These are phyloP conservation scores for Brachyopa scutellaris DNA, from an alignment of 2,888 invertebrate genomes.

Conservation along the genomic window DNA sequence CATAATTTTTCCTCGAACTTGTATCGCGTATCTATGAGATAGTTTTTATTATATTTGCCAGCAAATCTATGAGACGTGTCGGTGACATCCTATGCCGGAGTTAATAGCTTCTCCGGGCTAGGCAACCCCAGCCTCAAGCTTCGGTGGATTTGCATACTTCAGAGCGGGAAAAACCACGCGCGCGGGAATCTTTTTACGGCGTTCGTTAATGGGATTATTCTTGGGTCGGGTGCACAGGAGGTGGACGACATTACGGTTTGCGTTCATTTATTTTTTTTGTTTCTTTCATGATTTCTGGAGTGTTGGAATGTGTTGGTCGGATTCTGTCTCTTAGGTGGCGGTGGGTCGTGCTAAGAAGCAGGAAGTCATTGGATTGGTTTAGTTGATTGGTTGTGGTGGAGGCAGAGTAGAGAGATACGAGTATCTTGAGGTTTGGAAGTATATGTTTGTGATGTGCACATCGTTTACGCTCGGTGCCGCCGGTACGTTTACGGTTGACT, in stretches of 20 bases:
- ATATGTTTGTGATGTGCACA: constrained; percentile 36
- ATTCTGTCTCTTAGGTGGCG: constrained; percentile 17
- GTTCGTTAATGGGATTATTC: constrained; percentile 38
- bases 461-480: constrained; percentile 36
- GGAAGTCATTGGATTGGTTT: constrained; percentile 55
- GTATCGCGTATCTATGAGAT: constrained; percentile 6
- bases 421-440: constrained; percentile 2
- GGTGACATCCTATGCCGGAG: constrained; percentile 32
- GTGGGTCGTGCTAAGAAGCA: constrained; percentile 42
- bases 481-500: constrained; percentile 52
- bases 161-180: constrained; percentile 8
- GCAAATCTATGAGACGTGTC: constrained; percentile 2
- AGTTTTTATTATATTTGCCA: constrained; percentile 27
- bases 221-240: not conserved
- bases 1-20: constrained; percentile 51
- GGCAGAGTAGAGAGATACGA: not conserved
- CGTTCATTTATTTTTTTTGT: constrained; percentile 32
- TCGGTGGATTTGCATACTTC: constrained; percentile 29
- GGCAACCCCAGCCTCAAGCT: not conserved
- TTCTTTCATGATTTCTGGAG: constrained; percentile 50
- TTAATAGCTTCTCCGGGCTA: constrained; percentile 1
- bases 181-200: constrained; percentile 2
- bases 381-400: constrained; percentile 32
- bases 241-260: not conserved
- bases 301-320: constrained; percentile 50